Base-by-base conservation (phyloP, 64 coral and sea anemone genomes). In the Astreopora myriophthalma region DNA sequence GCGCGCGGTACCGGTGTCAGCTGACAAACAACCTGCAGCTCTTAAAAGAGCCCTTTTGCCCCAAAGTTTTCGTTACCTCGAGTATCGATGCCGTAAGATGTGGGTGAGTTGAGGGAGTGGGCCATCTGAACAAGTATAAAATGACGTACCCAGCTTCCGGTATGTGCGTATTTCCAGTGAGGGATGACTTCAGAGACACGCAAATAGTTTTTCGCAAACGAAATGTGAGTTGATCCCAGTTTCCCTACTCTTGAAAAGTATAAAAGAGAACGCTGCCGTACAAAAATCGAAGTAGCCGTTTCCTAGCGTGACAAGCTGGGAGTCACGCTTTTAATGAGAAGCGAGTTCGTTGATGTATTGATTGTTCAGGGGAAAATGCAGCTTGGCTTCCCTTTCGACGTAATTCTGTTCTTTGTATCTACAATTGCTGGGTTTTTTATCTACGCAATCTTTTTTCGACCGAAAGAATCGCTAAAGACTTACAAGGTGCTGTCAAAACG, bases 401-500 rank as follows among this genome's bases (percentile, higher is more conserved):
- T 97, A 0, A 74, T 94, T 9, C 69, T 97, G 71, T 97, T 93
- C 75, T 71, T 86, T 31, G 71, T 36, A 7, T 86, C 91, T 57
- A 92, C 91, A 26, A 83, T 94, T 27, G 48, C 79, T 5, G 95
- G 91, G 13, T 94, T 97, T 94, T 78, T 97, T 6, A 33, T 93
- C 14, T 97, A 97, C 61, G 23, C 90, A 1, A 51, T 93, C 28
- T n/a, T 78, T 8, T 92, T 87, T 61, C 86, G 91, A 29, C 95
- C 95, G 34, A 93, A 92, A 51, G 79, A 97, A 82, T 83, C 92
- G 0, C 93, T 90, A 17, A 86, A 91, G n/a, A 74, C 82, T 7
- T 97, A 97, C 73, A 85, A 89, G 49, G 31, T 69, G 62, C 71
- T 94, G 4, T 97, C 95, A 25, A 97, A 80, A 32, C 85, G 58